These are phyloP conservation scores for Oscheius sp. DNA, from an alignment of 2,888 invertebrate species.

Conservation along the genomic window DNA sequence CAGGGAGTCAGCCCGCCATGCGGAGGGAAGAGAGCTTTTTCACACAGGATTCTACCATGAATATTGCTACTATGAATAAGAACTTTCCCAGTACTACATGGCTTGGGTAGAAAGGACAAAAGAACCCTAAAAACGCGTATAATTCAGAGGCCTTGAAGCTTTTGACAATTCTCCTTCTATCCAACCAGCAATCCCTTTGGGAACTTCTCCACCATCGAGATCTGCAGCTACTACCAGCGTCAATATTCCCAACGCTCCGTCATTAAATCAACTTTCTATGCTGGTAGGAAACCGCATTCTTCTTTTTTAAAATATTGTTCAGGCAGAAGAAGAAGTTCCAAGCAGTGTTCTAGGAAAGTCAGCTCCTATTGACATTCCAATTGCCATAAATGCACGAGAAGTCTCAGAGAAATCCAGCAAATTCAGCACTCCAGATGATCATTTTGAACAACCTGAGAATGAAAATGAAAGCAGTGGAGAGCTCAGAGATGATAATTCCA, in stretches of 20 bases:
- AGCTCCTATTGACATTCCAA: conserved; percentile 54
- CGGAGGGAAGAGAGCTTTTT: conserved; percentile 66
- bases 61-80: conserved; percentile 56
- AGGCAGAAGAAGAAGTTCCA: conserved; percentile 22
- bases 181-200: conserved; percentile 46
- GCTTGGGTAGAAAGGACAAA: conserved; percentile 42
- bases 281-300: conserved; percentile 3
- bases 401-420: conserved; percentile 45
- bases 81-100: conserved; percentile 62
- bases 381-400: conserved; percentile 3
- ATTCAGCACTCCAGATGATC: conserved; percentile 63
- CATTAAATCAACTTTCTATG: conserved; percentile 32
- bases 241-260: conserved; percentile 27
- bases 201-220: conserved; percentile 46
- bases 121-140: background rate
- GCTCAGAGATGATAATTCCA: conserved; percentile 21
- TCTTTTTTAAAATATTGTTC: background rate
- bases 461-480: conserved; percentile 30
- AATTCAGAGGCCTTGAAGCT: conserved; percentile 54
- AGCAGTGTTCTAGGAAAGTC: conserved; percentile 33
- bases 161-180: conserved; percentile 60
- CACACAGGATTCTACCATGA: conserved; percentile 56
- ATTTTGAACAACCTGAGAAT: conserved; percentile 38
- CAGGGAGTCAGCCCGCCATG: conserved; percentile 18
- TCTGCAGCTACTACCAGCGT: conserved; percentile 38